Evolutionary conservation across 2,888 invertebrate genomes (phyloP).

Genomic region (Rhabditoides inermis): DNA sequence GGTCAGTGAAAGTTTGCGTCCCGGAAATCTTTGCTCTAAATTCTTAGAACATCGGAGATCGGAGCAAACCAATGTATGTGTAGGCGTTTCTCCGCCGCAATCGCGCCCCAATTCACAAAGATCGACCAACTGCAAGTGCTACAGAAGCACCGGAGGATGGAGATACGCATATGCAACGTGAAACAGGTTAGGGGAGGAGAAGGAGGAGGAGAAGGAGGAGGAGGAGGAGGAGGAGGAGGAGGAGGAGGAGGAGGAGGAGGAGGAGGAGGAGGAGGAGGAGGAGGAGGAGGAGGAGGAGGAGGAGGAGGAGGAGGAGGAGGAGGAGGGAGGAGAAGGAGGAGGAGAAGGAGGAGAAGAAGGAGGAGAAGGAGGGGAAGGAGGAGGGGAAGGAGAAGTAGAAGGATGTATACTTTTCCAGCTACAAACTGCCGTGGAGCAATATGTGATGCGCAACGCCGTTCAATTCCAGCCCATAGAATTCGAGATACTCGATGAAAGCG

Average conservation of each 20-base stretch:
- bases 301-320: neutral
- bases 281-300: neutral
- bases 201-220: neutral
- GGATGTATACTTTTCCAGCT: conserved; percentile 18
- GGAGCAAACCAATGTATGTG: conserved; percentile 3
- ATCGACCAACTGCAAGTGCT: conserved; percentile 39
- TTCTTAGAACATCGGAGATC: no score
- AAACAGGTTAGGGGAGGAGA: conserved; percentile 22
- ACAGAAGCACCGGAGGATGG: conserved; percentile 28
- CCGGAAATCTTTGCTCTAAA: no score
- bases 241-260: neutral
- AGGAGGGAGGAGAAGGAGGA: conserved; percentile 3
- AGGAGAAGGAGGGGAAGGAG: neutral
- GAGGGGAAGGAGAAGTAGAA: neutral
- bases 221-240: neutral
- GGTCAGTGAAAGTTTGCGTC: no score
- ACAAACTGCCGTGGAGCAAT: conserved; percentile 39
- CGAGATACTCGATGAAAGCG: conserved; percentile 31
- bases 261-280: conserved; percentile 1
- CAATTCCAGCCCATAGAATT: conserved; percentile 46
- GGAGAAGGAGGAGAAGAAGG: neutral
- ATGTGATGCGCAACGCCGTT: conserved; percentile 40
- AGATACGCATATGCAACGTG: conserved; percentile 34
- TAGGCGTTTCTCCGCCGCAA: conserved; percentile 47
- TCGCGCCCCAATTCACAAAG: conserved; percentile 47